A percentile compares a stretch with the other conserved stretches of the same genome.
Conservation (phyloP, 2,113 vertebrate species). For the Prolemur simus region DNA sequence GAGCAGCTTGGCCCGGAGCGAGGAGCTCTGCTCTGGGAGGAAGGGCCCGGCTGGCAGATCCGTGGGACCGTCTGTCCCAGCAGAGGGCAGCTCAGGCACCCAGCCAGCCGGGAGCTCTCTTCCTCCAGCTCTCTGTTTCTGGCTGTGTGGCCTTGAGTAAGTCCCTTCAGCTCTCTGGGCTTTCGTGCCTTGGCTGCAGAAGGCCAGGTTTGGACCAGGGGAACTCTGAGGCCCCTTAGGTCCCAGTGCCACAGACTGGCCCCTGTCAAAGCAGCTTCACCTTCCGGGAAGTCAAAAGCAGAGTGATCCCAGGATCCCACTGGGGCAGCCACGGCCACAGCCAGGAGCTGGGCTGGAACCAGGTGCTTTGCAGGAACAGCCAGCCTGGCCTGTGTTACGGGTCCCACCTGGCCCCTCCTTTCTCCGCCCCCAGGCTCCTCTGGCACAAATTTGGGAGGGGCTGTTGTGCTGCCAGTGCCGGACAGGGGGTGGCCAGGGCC, state of each 20-base stretch:
- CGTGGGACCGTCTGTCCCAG: background rate
- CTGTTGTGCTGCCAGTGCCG: background rate
- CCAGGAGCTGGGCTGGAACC: background rate
- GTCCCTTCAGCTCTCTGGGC: background rate
- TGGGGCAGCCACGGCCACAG: background rate
- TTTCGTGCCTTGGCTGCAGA: background rate
- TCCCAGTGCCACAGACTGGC: background rate
- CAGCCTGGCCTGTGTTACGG: background rate
- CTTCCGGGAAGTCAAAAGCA: background rate
- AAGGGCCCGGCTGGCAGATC: background rate
- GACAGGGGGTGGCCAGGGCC: background rate
- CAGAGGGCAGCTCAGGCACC: background rate
- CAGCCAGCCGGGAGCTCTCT: background rate
- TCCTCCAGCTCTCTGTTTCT: background rate
- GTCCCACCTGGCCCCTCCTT: background rate
- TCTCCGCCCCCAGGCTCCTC: background rate
- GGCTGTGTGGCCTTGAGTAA: background rate
- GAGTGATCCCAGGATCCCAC: background rate
- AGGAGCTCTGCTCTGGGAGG: background rate
- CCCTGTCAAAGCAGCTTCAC: background rate
- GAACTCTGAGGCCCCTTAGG: background rate
- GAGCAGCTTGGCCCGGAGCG: background rate
- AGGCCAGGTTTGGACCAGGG: background rate
- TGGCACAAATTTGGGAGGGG: background rate
- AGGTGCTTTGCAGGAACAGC: background rate